Evolutionary conservation across 2,888 invertebrate species (phyloP), one percentile per base, ranked within the genome.

Genomic region (Parnassius smintheus): DNA sequence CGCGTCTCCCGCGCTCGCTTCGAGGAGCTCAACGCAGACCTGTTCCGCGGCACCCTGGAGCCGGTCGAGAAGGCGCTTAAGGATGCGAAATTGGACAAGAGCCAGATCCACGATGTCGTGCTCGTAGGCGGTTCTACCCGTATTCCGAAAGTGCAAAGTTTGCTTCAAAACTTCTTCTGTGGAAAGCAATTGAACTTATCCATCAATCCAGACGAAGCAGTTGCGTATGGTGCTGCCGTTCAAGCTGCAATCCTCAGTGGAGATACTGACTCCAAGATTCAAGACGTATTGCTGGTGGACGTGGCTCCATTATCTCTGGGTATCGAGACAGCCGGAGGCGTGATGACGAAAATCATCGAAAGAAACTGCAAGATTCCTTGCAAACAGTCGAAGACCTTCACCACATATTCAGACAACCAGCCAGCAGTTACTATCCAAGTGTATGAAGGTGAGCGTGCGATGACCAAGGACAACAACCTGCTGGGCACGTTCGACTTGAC

Each of bases 341-440:
- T 96, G 1, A 96, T 96, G 96, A 93, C 94, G 1, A 95, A 94
- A 73, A 93, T 96, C 56, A 92, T 96, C 61, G 95, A 96, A 72
- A 89, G 96, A 69, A 96, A 95, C 77, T 86, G 93, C 7, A 92
- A 94, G 73, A 95, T 95, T 67, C 96, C 95, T 0, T 94, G 94
- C 86, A 41, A 53, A n/a, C 53, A 53, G 41, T 53, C 53, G 1
- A 41, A 95, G 78, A 94, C 93, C 0, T 97, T 96, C 86, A 95
- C 96, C 13, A 97, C 96, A 0, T 96, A 95, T 78, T 83, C 95
- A 0, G 96, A 97, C 86, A 96, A 96, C 82, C 96, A 97, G 80
- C 93, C 95, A 0, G 95, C 93, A 0, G 96, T 96, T 35, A 94
- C 94, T 18, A 93, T 96, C 56, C 94, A 95, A 80, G 95, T 95